Evolutionary conservation across 2,888 invertebrate species (phyloP), one percentile per base, ranked within the genome.

Genomic region (Candidula unifasciata): DNA sequence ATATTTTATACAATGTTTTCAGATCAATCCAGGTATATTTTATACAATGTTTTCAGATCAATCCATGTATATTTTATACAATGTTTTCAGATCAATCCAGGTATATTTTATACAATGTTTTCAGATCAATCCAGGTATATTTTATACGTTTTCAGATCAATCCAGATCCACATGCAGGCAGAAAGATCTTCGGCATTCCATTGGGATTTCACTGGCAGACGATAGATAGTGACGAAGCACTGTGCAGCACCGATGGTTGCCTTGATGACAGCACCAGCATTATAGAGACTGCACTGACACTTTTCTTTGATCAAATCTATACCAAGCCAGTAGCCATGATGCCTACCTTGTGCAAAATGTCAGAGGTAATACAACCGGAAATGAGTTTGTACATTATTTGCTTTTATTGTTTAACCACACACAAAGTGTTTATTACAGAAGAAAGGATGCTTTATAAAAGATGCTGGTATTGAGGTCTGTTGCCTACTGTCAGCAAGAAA

Each of bases 201-300:
- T 89, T 91, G 0, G 92, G 92, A 6, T 93, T 92, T 85, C 92
- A 90, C 89, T 93, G 92, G 92, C 90, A 92, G 86, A 92, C 93
- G 0, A 88, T 93, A 2, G 92, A 93, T 84, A 90, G 87, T 81
- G 92, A 91, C 21, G 93, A 92, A 64, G 69, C 84, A 0, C 83
- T 80, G 21, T 86, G 81, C 69, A 89, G 90, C n/a, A 88, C 89
- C 37, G 86, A 86, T 18, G 76, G 88, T 16, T n/a, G n/a, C n/a
- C 87, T 86, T 74, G 89, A 91, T 68, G 81, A 86, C 3, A 86
- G 86, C 16, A 89, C 89, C 27, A 88, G 88, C 64, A 89, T 89
- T 71, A 90, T 89, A 0, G 92, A 93, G 87, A 91, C 90, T 83
- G 92, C 92, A 10, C 89, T 92, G 88, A 91, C 91, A 3, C 89